Evolutionary conservation across 1,140 invertebrate genomes (phyloP), one percentile per base, ranked within the genome.

Genomic region (Drepana arcuata): DNA sequence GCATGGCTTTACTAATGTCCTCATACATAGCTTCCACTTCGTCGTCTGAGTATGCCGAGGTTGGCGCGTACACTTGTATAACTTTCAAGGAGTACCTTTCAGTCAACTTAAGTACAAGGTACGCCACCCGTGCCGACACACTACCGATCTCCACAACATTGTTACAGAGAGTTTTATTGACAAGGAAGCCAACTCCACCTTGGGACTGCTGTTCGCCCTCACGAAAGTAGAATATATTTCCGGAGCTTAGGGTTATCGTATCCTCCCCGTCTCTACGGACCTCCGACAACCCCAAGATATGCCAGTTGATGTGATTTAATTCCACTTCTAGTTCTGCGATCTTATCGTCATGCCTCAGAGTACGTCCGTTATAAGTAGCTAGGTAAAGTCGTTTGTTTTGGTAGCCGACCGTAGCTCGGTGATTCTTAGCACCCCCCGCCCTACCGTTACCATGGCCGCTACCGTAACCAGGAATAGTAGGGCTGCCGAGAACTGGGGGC

Each of bases 1-100:
- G 23, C 16, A 47, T 40, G 30, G 41, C 47, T 37, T 26, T 41
- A 7, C 1, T 14, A 5, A 49, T 37, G 23, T 51, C 54, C 25
- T 51, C 34, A 42, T 51, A 62, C 38, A 62, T 36, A 7, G 7
- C 16, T 18, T 58, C 58, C 1, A 59, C 30, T 35, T 63, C 59
- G 10, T 59, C 39, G 4, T 58, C 51, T 2, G 36, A 7, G 5
- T 44, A 27, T 7, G 21, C 18, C 7, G 37, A 37, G 0, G 51
- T 62, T 3, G 45, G 51, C 2, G 55, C 45, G 26, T 59, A 59
- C n/a, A 59, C 34, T 37, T 63, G 55, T 42, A 59, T 45, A 11
- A 58, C 48, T 42, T 58, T 58, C n/a, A 54, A 7, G 3, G 38
- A 43, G 29, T 58, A 53, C 4, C 36, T 7, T 24, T 48, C 6